A percentile compares a stretch with the other conserved stretches of the same genome.
Evolutionary conservation across 2,888 invertebrate genomes (phyloP).

Genomic region (Euclidia mi): DNA sequence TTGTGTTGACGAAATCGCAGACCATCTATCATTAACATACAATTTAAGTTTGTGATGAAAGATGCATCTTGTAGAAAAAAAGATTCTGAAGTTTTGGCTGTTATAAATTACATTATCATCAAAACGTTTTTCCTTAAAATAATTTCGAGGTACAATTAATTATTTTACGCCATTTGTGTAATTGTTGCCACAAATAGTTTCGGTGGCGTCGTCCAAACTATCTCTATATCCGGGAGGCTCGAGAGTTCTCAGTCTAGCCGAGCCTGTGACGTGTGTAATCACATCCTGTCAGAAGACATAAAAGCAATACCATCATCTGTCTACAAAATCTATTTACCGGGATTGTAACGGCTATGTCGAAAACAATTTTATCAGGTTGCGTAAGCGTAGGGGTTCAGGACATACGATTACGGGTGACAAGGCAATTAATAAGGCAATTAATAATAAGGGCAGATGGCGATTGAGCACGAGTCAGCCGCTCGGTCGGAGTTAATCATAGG

Average conservation of each 20-base stretch:
- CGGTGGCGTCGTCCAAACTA: neutral
- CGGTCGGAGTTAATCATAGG: slow-evolving; percentile 88
- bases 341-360: slow-evolving; percentile 49
- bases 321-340: slow-evolving; percentile 50
- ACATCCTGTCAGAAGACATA: slow-evolving; percentile 27
- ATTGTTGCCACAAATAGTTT: neutral
- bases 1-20: neutral
- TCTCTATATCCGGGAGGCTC: neutral
- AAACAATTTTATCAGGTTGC: slow-evolving; percentile 69
- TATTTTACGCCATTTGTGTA: neutral
- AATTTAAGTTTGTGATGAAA: no score
- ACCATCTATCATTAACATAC: no score
- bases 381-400: slow-evolving; percentile 67
- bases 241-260: neutral
- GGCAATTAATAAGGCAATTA: slow-evolving; percentile 90
- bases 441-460: slow-evolving; percentile 89
- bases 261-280: slow-evolving; percentile 25
- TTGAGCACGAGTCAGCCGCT: slow-evolving; percentile 87
- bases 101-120: neutral
- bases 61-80: no score
- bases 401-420: slow-evolving; percentile 86
- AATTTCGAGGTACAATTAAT: neutral
- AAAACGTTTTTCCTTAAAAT: neutral
- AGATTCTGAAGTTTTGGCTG: no score
- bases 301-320: slow-evolving; percentile 33